Conservation (phyloP, 2,113 vertebrate genomes). For the Datnioides undecimradiatus region DNA sequence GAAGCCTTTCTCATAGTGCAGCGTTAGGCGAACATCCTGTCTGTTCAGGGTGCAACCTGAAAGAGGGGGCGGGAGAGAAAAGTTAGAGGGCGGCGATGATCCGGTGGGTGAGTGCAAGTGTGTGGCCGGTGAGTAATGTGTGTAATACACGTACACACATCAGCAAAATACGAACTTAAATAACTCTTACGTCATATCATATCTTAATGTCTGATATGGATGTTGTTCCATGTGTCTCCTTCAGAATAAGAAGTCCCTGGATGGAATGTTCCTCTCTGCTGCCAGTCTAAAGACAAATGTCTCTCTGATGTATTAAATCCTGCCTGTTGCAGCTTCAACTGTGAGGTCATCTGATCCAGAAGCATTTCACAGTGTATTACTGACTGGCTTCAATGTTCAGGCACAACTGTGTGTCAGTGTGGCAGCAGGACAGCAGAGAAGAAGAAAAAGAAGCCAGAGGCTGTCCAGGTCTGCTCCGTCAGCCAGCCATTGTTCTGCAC, state of each 20-base stretch:
- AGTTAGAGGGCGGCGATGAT: neutral
- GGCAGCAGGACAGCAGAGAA: slow-evolving; percentile 38
- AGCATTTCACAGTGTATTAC: slow-evolving; percentile 27
- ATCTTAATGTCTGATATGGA: neutral
- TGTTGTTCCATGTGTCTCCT: neutral
- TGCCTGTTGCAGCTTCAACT: neutral
- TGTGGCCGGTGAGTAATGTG: too few relatives aligned
- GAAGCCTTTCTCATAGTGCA: slow-evolving; percentile 97
- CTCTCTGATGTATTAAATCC: neutral
- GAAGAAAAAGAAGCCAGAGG: slow-evolving; percentile 12
- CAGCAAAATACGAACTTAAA: neutral
- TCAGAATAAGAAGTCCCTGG: neutral
- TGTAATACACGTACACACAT: too few relatives aligned
- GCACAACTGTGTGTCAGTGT: slow-evolving; percentile 50
- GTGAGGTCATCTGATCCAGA: slow-evolving; percentile 29
- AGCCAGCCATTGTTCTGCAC: slow-evolving; percentile 74
- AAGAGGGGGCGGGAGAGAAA: neutral
- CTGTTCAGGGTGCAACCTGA: slow-evolving; percentile 91
- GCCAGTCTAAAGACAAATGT: neutral
- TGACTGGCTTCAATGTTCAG: slow-evolving; percentile 30
- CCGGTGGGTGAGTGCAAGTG: neutral
- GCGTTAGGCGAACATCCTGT: slow-evolving; percentile 90
- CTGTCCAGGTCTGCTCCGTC: slow-evolving; percentile 44
- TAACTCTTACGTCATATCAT: neutral
- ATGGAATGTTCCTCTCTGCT: neutral